Percentiles rank a stretch among this genome's conserved stretches.
These are phyloP conservation scores for Caenorhabditis uteleia DNA, from an alignment of 2,888 invertebrate species.

Conservation along the genomic window DNA sequence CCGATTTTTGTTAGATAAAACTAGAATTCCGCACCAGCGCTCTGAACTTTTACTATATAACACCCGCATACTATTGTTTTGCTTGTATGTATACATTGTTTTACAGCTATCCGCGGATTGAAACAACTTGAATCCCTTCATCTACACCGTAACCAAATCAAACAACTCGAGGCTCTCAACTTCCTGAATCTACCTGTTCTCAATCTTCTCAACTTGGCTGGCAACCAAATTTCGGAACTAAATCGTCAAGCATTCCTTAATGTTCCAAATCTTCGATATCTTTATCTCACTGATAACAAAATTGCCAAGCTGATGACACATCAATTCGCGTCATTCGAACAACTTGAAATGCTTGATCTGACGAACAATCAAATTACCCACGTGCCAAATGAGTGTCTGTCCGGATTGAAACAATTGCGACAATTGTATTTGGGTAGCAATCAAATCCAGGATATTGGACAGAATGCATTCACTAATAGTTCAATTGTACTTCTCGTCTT, in stretches of 20 bases:
- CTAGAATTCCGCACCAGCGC: no score
- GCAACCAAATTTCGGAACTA: conserved; percentile 58
- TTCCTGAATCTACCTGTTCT: conserved; percentile 69
- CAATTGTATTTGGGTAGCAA: conserved; percentile 66
- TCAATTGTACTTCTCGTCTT: conserved; percentile 62
- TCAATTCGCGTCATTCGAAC: conserved; percentile 67
- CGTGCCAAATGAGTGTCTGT: conserved; percentile 48
- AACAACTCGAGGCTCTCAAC: conserved; percentile 59
- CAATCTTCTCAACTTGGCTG: conserved; percentile 64
- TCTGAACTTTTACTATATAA: no score
- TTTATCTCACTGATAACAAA: conserved; percentile 67
- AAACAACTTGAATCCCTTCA: conserved; percentile 68
- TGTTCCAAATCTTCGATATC: conserved; percentile 67
- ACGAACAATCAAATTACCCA: conserved; percentile 51
- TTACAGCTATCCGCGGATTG: conserved; percentile 67
- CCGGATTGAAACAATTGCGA: conserved; percentile 55
- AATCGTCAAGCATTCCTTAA: conserved; percentile 67
- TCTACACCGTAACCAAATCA: conserved; percentile 65
- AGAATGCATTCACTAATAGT: conserved; percentile 65
- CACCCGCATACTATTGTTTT: no score
- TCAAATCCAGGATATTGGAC: conserved; percentile 42
- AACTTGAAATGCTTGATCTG: conserved; percentile 64
- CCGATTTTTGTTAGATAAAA: no score
- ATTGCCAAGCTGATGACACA: conserved; percentile 49
- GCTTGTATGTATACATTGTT: no score